Base-by-base conservation (phyloP, 92 coral and sea anemone species). In the Actinostola sp. region DNA sequence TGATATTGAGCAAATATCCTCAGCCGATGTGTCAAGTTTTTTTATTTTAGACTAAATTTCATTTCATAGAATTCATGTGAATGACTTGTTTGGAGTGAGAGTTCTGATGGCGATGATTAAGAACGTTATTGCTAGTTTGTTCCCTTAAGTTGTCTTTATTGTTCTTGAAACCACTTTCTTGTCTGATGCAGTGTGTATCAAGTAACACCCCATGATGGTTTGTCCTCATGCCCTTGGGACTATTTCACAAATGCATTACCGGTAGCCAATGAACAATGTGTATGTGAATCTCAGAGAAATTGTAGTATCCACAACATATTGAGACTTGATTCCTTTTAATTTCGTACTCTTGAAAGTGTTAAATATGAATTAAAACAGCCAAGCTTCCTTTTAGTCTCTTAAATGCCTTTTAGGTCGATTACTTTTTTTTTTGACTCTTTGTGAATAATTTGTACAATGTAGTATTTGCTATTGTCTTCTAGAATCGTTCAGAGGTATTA, bases 201-300 rank as follows among this genome's bases (percentile, higher is more conserved):
- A 19, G 24, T 68, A 50, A 68, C 74, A 50, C 17, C 26, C 74
- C 74, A 45, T 68, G 28, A 50, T 14, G 24, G 14, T 29, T 41
- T n/a, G 52, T 64, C 70, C 30, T 64, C 41, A 42, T 64, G 42
- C 74, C 62, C 74, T 51, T 30, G 28, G 74, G 74, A 66, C 2
- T 24, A 24, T 46, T 51, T 66, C 39, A 23, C 41, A 44, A 66
- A 66, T 19, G 36, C 72, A 66, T 66, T 66, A 66, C 72, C 72
- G 58, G 58, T 46, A 66, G n/a, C 72, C 44, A 24, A 45, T 66
- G 52, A 30, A 20, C 14, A 39, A 39, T 39, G 45, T 39, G 45
- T 39, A 48, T 7, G 20, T 48, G 54, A 48, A 48, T 48, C 54
- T 48, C 54, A 48, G 21, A 33, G 52, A 46, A 28, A 52, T 52